Percentiles rank a stretch among this genome's conserved stretches.
Evolutionary conservation across 2,888 invertebrate species (phyloP).

Genomic region (Amaurobius ferox): DNA sequence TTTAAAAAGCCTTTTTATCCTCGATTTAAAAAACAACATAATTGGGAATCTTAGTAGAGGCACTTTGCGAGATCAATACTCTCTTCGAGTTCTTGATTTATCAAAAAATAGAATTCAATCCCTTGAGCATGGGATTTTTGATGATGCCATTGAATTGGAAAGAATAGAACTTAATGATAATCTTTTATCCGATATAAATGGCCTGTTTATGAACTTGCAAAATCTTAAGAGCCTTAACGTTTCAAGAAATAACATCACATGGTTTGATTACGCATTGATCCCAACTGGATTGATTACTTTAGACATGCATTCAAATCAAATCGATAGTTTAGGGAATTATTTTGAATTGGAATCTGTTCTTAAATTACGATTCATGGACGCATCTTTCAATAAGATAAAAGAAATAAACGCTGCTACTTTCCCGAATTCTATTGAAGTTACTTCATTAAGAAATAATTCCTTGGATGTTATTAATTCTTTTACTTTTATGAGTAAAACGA

Average conservation of each 20-base stretch:
- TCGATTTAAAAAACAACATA: conserved; percentile 92
- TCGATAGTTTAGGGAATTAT: conserved; percentile 88
- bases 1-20: conserved; percentile 89
- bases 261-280: conserved; percentile 91
- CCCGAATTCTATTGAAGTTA: conserved; percentile 89
- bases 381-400: conserved; percentile 90
- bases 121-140: conserved; percentile 89
- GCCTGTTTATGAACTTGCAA: conserved; percentile 88
- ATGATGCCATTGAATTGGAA: conserved; percentile 85
- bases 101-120: conserved; percentile 88
- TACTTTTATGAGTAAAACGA: conserved; percentile 91
- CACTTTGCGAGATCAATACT: conserved; percentile 86
- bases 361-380: conserved; percentile 89
- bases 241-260: conserved; percentile 91
- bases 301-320: conserved; percentile 91
- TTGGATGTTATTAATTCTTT: conserved; percentile 90
- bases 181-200: conserved; percentile 87
- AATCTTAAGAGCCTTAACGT: conserved; percentile 92
- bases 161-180: conserved; percentile 92
- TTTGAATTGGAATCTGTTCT: conserved; percentile 89
- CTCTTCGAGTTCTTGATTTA: conserved; percentile 86
- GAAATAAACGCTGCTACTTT: conserved; percentile 87
- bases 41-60: conserved; percentile 88
- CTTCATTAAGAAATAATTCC: conserved; percentile 93
- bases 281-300: conserved; percentile 90